Conservation (phyloP, 2,113 vertebrate species). For the Baryphthengus martii region DNA sequence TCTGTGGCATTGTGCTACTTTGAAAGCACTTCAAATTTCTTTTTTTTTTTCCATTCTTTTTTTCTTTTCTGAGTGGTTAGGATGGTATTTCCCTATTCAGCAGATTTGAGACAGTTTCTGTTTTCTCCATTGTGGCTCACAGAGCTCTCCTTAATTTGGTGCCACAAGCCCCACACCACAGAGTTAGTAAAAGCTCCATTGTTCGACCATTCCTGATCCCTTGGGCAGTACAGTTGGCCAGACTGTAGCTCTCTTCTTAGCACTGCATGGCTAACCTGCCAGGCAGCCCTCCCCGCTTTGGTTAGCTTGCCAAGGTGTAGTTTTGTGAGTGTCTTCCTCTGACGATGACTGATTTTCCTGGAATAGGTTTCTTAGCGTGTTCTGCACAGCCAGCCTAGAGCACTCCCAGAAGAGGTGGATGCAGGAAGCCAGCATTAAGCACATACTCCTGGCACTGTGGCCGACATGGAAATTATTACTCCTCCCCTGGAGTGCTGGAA, state of each 20-base stretch:
- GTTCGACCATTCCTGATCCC: neutral
- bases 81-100: constrained; percentile 58
- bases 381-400: neutral
- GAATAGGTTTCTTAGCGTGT: neutral
- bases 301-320: neutral
- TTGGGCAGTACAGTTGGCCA: neutral
- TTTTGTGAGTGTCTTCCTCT: neutral
- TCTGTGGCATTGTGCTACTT: constrained; percentile 29
- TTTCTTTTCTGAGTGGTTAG: constrained; percentile 6
- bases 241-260: neutral
- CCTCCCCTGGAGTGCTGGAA: neutral
- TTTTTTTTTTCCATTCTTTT: neutral
- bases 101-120: constrained; percentile 17
- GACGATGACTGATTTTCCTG: constrained; percentile 20
- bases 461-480: neutral
- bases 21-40: constrained; percentile 32
- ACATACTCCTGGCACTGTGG: neutral
- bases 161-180: neutral
- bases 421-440: neutral
- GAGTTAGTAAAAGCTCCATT: constrained; percentile 8
- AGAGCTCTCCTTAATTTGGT: neutral
- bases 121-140: neutral
- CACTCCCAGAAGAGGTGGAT: neutral
- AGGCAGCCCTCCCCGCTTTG: neutral
- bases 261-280: neutral